Base-by-base conservation (phyloP, 92 coral and sea anemone genomes). In the Heliopora coerulea region DNA sequence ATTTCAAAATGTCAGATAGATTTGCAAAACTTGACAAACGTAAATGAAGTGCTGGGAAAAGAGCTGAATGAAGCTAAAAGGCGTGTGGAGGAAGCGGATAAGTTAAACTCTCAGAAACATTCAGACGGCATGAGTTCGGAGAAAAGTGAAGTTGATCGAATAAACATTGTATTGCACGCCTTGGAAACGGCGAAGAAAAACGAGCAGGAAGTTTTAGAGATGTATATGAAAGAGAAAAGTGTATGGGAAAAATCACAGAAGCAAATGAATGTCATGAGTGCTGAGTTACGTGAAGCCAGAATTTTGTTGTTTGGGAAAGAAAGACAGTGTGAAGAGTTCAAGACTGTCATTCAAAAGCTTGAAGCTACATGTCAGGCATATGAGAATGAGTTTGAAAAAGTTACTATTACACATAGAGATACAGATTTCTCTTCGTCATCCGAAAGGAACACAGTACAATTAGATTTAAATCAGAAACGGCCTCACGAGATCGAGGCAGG, bases 321-420 rank as follows among this genome's bases (percentile, higher is more conserved):
- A 28, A 14, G 17, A 14, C 30, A 56, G 23, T 28, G 11, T 23
- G 31, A 56, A 56, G 11, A 3, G 12, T 56, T 17, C 9, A 56
- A 56, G 29, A 25, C 35, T 44, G 46, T 67, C 17, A 44, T 67
- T 17, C 58, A n/a, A 29, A 59, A 67, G 46, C 74, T 67, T 23
- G 59, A 67, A 49, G 40, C 57, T 29, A 27, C 59, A 9, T 67
- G 74, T 31, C 57, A 23, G 30, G 74, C 46, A 0, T 67, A 67
- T 41, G 74, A 67, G 30, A 34, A 26, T 1, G 74, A 67, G 48
- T 67, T 67, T 46, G 57, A 67, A 11, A 67, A 67, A 23, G 20
- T 50, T 3, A 67, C 70, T 8, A 34, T 13, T 8, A 12, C 42
- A 3, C 46, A 15, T 17, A 24, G 15, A 4, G 3, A 59, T 10